Evolutionary conservation across 2,113 vertebrate genomes (phyloP), one percentile per base, ranked within the genome.

Genomic region (Cnemophilus loriae): DNA sequence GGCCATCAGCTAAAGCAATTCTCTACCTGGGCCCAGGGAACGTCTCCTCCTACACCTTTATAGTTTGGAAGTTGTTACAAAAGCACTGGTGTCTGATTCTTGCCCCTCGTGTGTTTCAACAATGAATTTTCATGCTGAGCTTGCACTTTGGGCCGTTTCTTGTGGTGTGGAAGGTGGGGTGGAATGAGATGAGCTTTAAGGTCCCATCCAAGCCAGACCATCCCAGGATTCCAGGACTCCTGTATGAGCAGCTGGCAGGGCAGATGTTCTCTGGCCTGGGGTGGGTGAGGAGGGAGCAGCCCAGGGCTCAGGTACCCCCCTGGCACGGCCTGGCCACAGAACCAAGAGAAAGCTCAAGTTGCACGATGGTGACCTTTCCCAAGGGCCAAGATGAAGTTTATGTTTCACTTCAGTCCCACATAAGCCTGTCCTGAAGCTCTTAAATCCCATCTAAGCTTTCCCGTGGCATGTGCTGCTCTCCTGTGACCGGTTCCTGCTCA

Each of bases 371-470:
- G 95, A 88, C 79, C 94, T 80, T 49, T 93, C 71, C 35, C 4
- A 37, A 79, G 80, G 92, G 92, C 88, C 57, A 75, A 53, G 79
- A 61, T 92, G 92, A 81, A 88, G 90, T 95, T 94, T 93, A 39
- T 81, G 90, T 84, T 92, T 92, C 95, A 49, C 90, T 89, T 84
- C 79, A 84, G 93, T 78, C 90, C 92, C 85, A 37, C 76, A 46
- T 71, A 81, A 96, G 90, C 88, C 90, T 81, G 63, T 69, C 46
- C 63, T 33, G 55, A 33, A 33, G 46, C 73, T 12, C 63, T 46
- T 7, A 12, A 53, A 53, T 4, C 46, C 55, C 1, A 0, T 13
- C 46, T 16, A 7, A 69, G 63, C 73, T 52, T 15, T 59, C 33
- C 63, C 0, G 2, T 82, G 93, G 83, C 71, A 17, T 37, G 82